Base-by-base conservation (phyloP, 1,140 invertebrate species). In the Drosophila cardini region DNA sequence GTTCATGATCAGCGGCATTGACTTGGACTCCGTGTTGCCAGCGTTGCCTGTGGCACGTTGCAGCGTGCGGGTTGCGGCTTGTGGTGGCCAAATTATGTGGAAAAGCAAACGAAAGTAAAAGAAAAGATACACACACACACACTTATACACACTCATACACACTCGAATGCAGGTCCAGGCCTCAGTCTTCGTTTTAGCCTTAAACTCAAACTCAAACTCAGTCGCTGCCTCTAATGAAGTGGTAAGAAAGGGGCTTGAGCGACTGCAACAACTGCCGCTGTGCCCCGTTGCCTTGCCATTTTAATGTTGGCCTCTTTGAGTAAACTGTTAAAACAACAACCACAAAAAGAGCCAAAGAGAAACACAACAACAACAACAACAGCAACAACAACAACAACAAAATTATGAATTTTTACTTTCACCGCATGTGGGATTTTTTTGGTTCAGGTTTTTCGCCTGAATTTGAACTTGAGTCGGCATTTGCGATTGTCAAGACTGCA, bases 361-460 rank as follows among this genome's bases (percentile, higher is more conserved):
- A 21, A 18, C 36, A 13, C 32, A 38, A 36, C 26, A 64, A 21
- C 61, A 42, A 32, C 40, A 56, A n/a, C 52, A 50, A n/a, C 21
- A 32, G 36, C 21, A 55, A 40, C 50, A 48, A 64, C 56, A 56
- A 34, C 15, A 21, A 11, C 10, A 56, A 32, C 36, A 40, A 87
- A 91, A 91, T 87, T 91, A 85, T 91, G 90, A 90, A 90, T 90
- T 91, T 91, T 91, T 91, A 91, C 90, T 91, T 91, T 91, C 90
- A 91, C 90, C 90, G 78, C 90, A 90, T 89, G 85, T 84, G 85
- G 86, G 69, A 78, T 73, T 46, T 76, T 76, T 26, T 26, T 56
- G 57, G 57, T 79, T 72, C 76, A 76, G 72, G 75, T 77, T 77
- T 76, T 69, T 77, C 64, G 83, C 75, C 62, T 68, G 82, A 86